Conservation (phyloP, 2,797 vertebrate genomes). For the Scleropages formosus region DNA sequence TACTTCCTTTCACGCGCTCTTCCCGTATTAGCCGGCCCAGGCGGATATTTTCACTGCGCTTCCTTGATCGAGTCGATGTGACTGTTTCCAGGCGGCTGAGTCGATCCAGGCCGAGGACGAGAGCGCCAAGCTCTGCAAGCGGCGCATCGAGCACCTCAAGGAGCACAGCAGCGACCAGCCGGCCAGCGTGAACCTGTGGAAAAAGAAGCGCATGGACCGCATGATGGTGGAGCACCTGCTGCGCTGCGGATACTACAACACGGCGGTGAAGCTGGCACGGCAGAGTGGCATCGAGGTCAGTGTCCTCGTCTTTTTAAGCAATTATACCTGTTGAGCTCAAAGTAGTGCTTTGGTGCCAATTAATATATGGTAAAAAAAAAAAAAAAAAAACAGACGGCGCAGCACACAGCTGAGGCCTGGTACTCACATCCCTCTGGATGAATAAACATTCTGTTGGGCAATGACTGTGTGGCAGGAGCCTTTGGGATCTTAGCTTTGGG, state of each 20-base stretch:
- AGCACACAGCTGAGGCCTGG: no score
- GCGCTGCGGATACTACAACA: slow-evolving; percentile 97
- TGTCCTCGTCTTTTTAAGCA: no score
- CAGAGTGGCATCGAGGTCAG: slow-evolving; percentile 95
- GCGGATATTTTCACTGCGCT: neutral
- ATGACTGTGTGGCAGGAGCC: no score
- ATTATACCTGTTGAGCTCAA: no score
- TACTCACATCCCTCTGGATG: no score
- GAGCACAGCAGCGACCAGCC: slow-evolving; percentile 96
- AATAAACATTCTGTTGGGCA: no score
- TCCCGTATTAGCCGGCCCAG: no score
- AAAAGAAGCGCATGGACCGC: slow-evolving; percentile 97
- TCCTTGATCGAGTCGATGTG: neutral
- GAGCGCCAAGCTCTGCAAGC: slow-evolving; percentile 94
- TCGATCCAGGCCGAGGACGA: slow-evolving; percentile 98
- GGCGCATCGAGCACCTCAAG: slow-evolving; percentile 94
- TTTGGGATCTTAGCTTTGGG: no score
- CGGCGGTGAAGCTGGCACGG: slow-evolving; percentile 90
- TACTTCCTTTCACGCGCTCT: neutral
- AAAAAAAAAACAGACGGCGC: no score
- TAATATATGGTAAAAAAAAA: no score
- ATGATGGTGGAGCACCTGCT: slow-evolving; percentile 99
- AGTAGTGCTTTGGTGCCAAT: no score
- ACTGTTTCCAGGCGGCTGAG: slow-evolving; percentile 80
- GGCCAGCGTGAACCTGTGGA: slow-evolving; percentile 90